Evolutionary conservation across 2,797 vertebrate genomes (phyloP).

Genomic region (Clarias pachynema): DNA sequence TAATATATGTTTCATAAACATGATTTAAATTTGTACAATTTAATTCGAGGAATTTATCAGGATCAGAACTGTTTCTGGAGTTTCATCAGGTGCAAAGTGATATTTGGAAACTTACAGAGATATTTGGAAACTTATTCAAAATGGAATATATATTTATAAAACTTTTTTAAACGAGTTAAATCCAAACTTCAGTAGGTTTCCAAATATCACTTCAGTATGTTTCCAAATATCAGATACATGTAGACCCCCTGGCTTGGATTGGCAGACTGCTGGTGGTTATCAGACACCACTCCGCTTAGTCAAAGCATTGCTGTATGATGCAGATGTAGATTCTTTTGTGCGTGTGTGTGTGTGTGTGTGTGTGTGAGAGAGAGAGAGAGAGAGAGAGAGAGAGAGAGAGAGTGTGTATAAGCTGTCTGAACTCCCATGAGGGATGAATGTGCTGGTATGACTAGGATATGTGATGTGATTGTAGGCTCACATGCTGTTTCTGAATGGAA

Average conservation of each 20-base stretch:
- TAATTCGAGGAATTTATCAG: background rate
- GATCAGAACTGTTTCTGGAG: background rate
- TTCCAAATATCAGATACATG: background rate
- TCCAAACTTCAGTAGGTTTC: background rate
- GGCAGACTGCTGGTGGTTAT: background rate
- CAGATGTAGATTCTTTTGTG: background rate
- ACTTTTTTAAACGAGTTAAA: background rate
- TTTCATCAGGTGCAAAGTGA: no score
- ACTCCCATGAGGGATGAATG: conserved; percentile 14
- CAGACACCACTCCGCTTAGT: background rate
- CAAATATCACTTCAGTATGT: background rate
- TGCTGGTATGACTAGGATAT: conserved; percentile 1
- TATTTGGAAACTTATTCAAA: background rate
- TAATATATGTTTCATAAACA: background rate
- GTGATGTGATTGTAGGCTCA: conserved; percentile 16
- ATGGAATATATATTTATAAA: no score
- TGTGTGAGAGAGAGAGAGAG: background rate
- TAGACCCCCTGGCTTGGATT: background rate
- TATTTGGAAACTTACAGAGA: background rate
- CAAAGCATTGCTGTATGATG: background rate
- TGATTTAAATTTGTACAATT: background rate
- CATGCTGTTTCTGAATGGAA: conserved; percentile 44
- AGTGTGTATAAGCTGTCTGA: conserved; percentile 1
- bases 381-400: background rate
- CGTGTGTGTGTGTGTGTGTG: no score